A percentile compares a stretch with the other conserved stretches of the same genome.
Evolutionary conservation across 2,888 invertebrate genomes (phyloP).

Genomic region (Cheilosia variabilis): DNA sequence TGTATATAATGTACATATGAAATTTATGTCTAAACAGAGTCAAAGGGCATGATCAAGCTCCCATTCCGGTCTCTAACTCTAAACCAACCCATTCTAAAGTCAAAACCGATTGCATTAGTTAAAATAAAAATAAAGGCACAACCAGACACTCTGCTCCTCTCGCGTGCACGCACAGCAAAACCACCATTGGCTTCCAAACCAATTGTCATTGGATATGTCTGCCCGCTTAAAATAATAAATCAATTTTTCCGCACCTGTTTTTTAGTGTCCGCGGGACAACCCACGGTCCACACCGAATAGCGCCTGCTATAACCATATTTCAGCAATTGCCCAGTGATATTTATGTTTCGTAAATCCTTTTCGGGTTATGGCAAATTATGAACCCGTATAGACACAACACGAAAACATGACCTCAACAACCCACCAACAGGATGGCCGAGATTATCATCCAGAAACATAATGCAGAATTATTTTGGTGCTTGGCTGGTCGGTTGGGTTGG

Average conservation of each 20-base stretch:
- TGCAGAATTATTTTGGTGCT: slow-evolving; percentile 24
- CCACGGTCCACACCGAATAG: slow-evolving; percentile 1
- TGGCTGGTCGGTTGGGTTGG: not conserved
- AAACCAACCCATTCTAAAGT: too few relatives aligned
- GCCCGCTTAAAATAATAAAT: slow-evolving; percentile 49
- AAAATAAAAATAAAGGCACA: too few relatives aligned
- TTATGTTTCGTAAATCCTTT: slow-evolving; percentile 68
- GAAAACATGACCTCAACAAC: slow-evolving; percentile 66
- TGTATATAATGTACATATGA: too few relatives aligned
- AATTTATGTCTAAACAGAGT: too few relatives aligned
- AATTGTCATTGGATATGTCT: slow-evolving; percentile 17
- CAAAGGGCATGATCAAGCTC: too few relatives aligned
- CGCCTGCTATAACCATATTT: slow-evolving; percentile 60
- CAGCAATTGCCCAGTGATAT: slow-evolving; percentile 52
- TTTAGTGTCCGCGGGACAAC: slow-evolving; percentile 35
- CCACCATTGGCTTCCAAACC: not conserved
- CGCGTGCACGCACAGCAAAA: not conserved
- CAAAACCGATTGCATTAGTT: too few relatives aligned
- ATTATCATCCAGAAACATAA: slow-evolving; percentile 37
- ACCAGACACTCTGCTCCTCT: too few relatives aligned
- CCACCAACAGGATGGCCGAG: slow-evolving; percentile 24
- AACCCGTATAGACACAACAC: slow-evolving; percentile 38
- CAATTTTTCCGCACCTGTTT: slow-evolving; percentile 65
- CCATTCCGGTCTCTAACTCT: too few relatives aligned
- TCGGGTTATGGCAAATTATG: slow-evolving; percentile 53